Evolutionary conservation across 2,113 vertebrate genomes (phyloP), one percentile per base, ranked within the genome.

Genomic region (Casuarius casuarius): DNA sequence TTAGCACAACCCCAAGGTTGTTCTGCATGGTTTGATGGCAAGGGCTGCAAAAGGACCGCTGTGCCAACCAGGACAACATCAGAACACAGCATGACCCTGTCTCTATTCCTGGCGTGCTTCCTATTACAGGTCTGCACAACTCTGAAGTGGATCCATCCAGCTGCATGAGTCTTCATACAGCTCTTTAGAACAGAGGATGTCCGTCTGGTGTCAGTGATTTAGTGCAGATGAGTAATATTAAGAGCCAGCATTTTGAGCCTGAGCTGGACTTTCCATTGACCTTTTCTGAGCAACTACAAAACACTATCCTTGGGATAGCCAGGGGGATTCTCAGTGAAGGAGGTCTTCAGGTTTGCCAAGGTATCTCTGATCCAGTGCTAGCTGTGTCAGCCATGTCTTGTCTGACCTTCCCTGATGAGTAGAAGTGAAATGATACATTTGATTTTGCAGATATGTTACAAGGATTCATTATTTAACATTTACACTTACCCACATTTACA

Each of bases 401-500:
- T 42, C 76, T 95, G 77, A 83, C 61, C 28, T 92, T 81, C 74
- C 86, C 80, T 61, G 46, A 84, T 68, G 31, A 92, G 28, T 15
- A 72, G 51, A 92, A 84, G 51, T 31, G 84, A 94, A 94, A 94
- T 48, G 25, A 84, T 65, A 68, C 23, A 74, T 91, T 87, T 92
- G 65, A 51, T n/a, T 94, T 95, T 56, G 40, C 49, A 89, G 38
- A 25, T 71, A 29, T 92, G 35, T 73, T 73, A 56, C 46, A 35
- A 91, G 38, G 65, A 94, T 84, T 84, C 31, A 38, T 59, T 83
- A 88, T 70, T 83, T 91, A 89, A 83, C 44, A 82, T 90, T 87
- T 83, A 79, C 16, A 22, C 18, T 90, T 93, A 35, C 59, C 20
- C 76, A 42, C 16, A 18, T 58, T 58, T 31, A 15, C 54, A 56